Evolutionary conservation across 2,888 invertebrate genomes (phyloP), one percentile per base, ranked within the genome.

Genomic region (Xylota segnis): DNA sequence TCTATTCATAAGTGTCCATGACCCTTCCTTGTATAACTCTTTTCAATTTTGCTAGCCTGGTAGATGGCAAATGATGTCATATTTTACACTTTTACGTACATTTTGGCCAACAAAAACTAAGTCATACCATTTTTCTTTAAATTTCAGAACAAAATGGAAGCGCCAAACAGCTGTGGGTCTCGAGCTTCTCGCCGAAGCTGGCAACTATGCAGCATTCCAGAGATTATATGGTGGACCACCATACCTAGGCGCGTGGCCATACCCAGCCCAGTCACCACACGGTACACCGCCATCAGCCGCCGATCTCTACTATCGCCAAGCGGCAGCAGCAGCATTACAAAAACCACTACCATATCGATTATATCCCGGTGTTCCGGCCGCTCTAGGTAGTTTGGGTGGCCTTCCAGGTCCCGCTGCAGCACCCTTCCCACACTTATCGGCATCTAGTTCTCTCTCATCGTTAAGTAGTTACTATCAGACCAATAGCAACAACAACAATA

Each of bases 191-290:
- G 98, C 98, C 2, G 99, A 99, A 92, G 98, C 99, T 0, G 98
- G 98, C 7, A 99, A 99, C 93, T 98, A 98, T 93, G 98, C 98
- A 0, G 99, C 99, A n/a, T 97, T 99, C 90, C 99, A 99, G 93
- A 95, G 99, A 87, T 94, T 99, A 87, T 98, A 97, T 93, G 97
- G 97, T 9, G 95, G 95, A 0, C 94, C 95, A 10, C 95, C 96
- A 0, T 96, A 96, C 92, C 87, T 92, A 68, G 94, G 94, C 52
- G 94, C 94, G 78, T 95, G 94, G 93, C 94, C 93, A 16, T 94
- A 93, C 88, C 94, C 94, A 4, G 93, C 94, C 2, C 95, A 95
- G 87, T 93, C 93, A 92, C 93, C 95, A 86, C 94, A 95, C 10
- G 94, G 91, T 90, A 93, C 90, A 91, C 93, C 95, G 83, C 94